Percentiles rank a stretch among this genome's conserved stretches.
Conservation (phyloP, 2,797 vertebrate genomes). For the Lophius americanus region DNA sequence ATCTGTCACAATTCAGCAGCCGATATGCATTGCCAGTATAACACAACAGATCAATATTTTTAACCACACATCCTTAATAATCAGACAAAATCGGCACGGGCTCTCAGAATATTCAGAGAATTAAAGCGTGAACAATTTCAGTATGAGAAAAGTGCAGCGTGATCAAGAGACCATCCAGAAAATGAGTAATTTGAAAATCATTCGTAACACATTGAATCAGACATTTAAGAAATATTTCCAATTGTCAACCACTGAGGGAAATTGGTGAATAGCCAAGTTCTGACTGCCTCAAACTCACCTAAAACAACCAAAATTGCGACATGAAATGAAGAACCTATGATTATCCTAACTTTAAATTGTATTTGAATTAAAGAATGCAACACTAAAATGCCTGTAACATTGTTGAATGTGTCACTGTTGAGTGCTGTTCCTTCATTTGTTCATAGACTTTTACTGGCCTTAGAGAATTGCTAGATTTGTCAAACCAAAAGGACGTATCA, state of each 20-base stretch:
- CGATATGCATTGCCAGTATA: slow-evolving; percentile 60
- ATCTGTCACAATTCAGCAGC: slow-evolving; percentile 57
- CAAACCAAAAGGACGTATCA: slow-evolving; percentile 13
- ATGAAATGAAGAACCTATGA: neutral
- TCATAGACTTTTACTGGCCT: neutral
- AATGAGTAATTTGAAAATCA: slow-evolving; percentile 10
- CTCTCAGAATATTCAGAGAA: slow-evolving; percentile 43
- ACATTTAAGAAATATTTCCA: slow-evolving; percentile 21
- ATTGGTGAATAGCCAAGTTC: slow-evolving; percentile 8
- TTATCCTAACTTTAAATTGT: neutral
- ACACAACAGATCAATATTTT: slow-evolving; percentile 50
- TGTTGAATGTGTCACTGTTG: slow-evolving; percentile 6
- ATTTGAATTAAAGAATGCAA: slow-evolving; percentile 11
- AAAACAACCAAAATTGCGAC: neutral
- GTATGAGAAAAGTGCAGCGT: neutral
- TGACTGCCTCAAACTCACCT: slow-evolving; percentile 11
- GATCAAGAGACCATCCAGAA: slow-evolving; percentile 8
- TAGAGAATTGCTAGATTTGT: neutral
- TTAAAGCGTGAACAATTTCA: slow-evolving; percentile 34
- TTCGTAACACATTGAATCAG: neutral
- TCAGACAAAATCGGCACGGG: slow-evolving; percentile 47
- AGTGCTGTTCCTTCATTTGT: neutral
- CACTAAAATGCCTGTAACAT: slow-evolving; percentile 4
- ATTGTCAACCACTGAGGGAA: slow-evolving; percentile 14
- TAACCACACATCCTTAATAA: slow-evolving; percentile 38